Conservation (phyloP, 2,888 invertebrate species). For the Ochropacha duplaris region DNA sequence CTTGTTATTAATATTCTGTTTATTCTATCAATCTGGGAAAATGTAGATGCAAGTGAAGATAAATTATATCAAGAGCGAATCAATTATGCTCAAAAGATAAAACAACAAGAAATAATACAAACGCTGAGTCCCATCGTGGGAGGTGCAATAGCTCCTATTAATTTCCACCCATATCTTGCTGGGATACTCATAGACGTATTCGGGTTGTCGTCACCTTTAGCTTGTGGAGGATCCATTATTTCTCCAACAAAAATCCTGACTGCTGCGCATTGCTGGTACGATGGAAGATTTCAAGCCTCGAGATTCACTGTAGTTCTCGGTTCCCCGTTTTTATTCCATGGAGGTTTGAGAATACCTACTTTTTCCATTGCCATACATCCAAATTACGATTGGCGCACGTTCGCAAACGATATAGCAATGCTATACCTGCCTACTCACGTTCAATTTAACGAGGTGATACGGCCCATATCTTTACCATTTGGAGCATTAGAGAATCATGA, state of each 20-base stretch:
- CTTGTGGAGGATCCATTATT: slow-evolving; percentile 64
- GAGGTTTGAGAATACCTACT: slow-evolving; percentile 52
- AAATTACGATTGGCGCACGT: slow-evolving; percentile 45
- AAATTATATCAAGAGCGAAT: slow-evolving; percentile 62
- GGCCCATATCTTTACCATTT: slow-evolving; percentile 49
- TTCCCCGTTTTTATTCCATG: slow-evolving; percentile 57
- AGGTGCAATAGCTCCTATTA: slow-evolving; percentile 51
- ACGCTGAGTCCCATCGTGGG: slow-evolving; percentile 52
- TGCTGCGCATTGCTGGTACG: slow-evolving; percentile 70
- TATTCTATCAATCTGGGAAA: slow-evolving; percentile 21
- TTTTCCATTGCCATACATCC: slow-evolving; percentile 50
- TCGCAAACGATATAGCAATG: slow-evolving; percentile 68
- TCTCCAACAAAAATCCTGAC: slow-evolving; percentile 53
- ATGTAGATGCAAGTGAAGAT: slow-evolving; percentile 20
- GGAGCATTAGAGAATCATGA: slow-evolving; percentile 39
- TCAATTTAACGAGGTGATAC: slow-evolving; percentile 41
- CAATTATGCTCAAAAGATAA: slow-evolving; percentile 52
- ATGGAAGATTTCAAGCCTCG: slow-evolving; percentile 56
- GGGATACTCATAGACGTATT: slow-evolving; percentile 58
- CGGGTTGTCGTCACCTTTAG: slow-evolving; percentile 48
- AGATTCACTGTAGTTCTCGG: slow-evolving; percentile 62
- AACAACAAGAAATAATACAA: slow-evolving; percentile 35
- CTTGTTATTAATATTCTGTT: slow-evolving; percentile 35
- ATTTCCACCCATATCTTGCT: slow-evolving; percentile 61
- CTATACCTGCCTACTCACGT: slow-evolving; percentile 48